phyloP scores from a whole-genome alignment of 2,888 invertebrate species.

The Melipona beecheii region DNA sequence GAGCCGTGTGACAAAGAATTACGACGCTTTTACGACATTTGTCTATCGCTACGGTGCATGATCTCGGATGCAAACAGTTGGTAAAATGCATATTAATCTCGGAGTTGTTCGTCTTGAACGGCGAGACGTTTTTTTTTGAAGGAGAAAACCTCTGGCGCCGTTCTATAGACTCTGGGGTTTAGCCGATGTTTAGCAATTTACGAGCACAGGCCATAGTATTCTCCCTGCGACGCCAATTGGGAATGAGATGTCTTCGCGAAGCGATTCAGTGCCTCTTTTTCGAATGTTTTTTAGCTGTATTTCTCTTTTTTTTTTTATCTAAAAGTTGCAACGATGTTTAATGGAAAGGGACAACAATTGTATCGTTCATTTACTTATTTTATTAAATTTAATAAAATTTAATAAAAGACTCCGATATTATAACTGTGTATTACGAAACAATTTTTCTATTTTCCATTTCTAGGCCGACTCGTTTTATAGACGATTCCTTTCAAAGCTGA shows the following conservation, averaged over 20 bases:
- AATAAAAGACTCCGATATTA: too few species aligned
- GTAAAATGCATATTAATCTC: conserved; percentile 25
- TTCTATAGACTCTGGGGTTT: conserved; percentile 17
- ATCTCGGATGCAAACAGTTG: conserved; percentile 30
- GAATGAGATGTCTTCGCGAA: neutral
- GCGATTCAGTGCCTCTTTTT: neutral
- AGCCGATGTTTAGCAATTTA: conserved; percentile 31
- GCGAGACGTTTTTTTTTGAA: neutral
- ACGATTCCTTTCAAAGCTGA: too few species aligned
- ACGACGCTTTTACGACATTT: conserved; percentile 4
- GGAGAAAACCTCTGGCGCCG: conserved; percentile 44
- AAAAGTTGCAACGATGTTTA: neutral
- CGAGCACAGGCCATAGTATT: neutral
- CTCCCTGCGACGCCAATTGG: too few species aligned
- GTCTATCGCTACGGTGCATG: neutral
- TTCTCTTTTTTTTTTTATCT: neutral
- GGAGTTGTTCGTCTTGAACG: conserved; percentile 5
- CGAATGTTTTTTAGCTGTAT: too few species aligned
- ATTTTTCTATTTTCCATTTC: too few species aligned
- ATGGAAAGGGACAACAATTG: too few species aligned
- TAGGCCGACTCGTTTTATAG: too few species aligned
- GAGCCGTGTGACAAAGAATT: neutral
- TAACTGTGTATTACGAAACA: too few species aligned
- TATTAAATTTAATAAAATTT: too few species aligned
- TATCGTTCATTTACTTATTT: too few species aligned